Evolutionary conservation across 2,797 vertebrate genomes (phyloP), one percentile per base, ranked within the genome.

Genomic region (Spinus olivaceus): DNA sequence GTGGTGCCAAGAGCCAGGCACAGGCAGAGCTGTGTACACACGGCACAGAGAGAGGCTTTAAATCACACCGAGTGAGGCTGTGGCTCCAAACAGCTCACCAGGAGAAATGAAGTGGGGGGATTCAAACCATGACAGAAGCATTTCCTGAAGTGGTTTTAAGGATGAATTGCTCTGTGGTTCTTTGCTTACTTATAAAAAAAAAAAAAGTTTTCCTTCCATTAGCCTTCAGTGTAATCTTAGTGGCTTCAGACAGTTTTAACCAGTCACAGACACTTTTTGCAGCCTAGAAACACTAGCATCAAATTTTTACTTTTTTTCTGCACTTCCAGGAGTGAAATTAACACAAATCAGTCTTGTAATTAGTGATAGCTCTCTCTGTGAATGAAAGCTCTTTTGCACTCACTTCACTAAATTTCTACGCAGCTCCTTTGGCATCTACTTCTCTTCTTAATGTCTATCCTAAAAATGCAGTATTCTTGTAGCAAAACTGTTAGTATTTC

Each of bases 381-480:
- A 81, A 72, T 53, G 42, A 41, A 50, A 70, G 33, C 16, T 47
- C 14, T 10, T 90, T 72, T 81, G 22, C 37, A 67, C 32, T 86
- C 66, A 59, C 20, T 86, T 74, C 25, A 72, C 33, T 60, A 65
- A 51, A 76, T 93, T 87, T 93, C 32, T 80, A 10, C 1, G 1
- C 33, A 39, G 28, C 39, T 59, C 37, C 19, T 70, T 76, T 53
- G 66, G 59, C 35, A 65, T 51, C 30, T 81, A 53, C 3, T 72
- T 72, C 14, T 76, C 12, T 61, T 86, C 64, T 63, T 69, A 83
- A 81, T 35, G 47, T 69, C 73, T 86, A 8, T 19, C 30, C 70
- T 44, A 86, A 92, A 93, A 84, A 35, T 20, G 21, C 42, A 83
- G 35, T 39, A 27, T 86, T 81, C 56, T 88, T 83, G 37, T 37